phyloP scores from a whole-genome alignment of 2,888 invertebrate genomes.

The Acleris literana region DNA sequence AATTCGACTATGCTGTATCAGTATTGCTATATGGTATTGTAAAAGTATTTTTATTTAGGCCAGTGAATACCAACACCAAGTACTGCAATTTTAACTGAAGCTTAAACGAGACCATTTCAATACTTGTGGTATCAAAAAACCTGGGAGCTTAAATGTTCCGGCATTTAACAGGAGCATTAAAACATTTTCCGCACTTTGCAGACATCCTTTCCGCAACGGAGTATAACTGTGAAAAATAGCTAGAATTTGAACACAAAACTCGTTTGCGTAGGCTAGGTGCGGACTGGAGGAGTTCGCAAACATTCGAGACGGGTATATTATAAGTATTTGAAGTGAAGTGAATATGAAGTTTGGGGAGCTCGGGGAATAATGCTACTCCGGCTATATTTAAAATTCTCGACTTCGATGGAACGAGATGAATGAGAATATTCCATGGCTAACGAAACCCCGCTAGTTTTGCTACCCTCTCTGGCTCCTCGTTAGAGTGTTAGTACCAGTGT shows the following conservation, averaged over 20 bases:
- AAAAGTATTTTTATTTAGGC: neutral
- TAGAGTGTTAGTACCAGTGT: neutral
- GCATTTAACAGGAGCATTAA: slow-evolving; percentile 30
- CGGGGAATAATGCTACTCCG: slow-evolving; percentile 33
- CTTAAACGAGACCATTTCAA: neutral
- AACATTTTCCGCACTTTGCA: slow-evolving; percentile 31
- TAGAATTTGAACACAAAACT: slow-evolving; percentile 49
- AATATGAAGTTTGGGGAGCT: slow-evolving; percentile 37
- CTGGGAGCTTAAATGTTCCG: slow-evolving; percentile 9
- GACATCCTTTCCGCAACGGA: slow-evolving; percentile 21
- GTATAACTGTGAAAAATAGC: slow-evolving; percentile 45
- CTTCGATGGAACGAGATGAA: slow-evolving; percentile 26
- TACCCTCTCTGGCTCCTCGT: no score
- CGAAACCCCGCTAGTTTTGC: slow-evolving; percentile 3
- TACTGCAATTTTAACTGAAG: slow-evolving; percentile 2
- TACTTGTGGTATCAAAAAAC: slow-evolving; percentile 13
- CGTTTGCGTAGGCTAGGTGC: slow-evolving; percentile 44
- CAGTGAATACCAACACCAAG: neutral
- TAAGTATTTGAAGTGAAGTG: slow-evolving; percentile 42
- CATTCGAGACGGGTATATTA: slow-evolving; percentile 60
- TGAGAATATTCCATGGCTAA: slow-evolving; percentile 27
- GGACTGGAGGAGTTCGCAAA: slow-evolving; percentile 65
- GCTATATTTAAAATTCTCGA: slow-evolving; percentile 32
- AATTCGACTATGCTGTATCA: no score
- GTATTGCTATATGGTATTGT: no score